These are phyloP conservation scores for Hassar affinis DNA, from an alignment of 2,113 vertebrate species.

Conservation along the genomic window DNA sequence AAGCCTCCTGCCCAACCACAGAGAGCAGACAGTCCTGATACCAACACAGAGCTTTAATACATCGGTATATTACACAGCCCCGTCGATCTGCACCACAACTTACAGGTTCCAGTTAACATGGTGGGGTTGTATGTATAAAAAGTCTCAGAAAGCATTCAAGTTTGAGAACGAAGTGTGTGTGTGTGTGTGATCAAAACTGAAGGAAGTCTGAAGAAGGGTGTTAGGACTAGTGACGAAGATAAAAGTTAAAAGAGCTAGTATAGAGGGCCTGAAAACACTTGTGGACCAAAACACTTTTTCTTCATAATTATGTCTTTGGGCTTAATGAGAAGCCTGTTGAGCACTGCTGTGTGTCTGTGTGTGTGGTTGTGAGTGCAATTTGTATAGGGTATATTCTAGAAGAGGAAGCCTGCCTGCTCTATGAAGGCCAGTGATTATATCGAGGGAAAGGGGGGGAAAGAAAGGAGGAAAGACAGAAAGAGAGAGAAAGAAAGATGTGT, in stretches of 20 bases:
- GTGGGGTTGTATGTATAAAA: constrained; percentile 38
- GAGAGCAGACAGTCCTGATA: constrained; percentile 31
- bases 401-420: constrained; percentile 51
- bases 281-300: constrained; percentile 21
- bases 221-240: constrained; percentile 26
- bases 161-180: constrained; percentile 24
- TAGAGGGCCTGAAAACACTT: constrained; percentile 16
- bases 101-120: constrained; percentile 39
- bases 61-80: constrained; percentile 29
- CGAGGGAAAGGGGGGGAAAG: constrained; percentile 55
- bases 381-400: constrained; percentile 45
- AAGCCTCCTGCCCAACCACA: constrained; percentile 5
- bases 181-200: not conserved
- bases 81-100: constrained; percentile 30
- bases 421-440: constrained; percentile 58
- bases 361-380: constrained; percentile 30
- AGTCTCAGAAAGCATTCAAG: constrained; percentile 50
- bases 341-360: constrained; percentile 44
- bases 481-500: constrained; percentile 64
- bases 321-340: constrained; percentile 49
- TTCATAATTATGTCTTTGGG: constrained; percentile 2
- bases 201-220: constrained; percentile 16
- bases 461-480: constrained; percentile 62
- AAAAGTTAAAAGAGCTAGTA: constrained; percentile 26
- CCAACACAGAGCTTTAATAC: constrained; percentile 47